These are phyloP conservation scores for Brachymystax lenok DNA, from an alignment of 2,797 vertebrate genomes.

Conservation along the genomic window DNA sequence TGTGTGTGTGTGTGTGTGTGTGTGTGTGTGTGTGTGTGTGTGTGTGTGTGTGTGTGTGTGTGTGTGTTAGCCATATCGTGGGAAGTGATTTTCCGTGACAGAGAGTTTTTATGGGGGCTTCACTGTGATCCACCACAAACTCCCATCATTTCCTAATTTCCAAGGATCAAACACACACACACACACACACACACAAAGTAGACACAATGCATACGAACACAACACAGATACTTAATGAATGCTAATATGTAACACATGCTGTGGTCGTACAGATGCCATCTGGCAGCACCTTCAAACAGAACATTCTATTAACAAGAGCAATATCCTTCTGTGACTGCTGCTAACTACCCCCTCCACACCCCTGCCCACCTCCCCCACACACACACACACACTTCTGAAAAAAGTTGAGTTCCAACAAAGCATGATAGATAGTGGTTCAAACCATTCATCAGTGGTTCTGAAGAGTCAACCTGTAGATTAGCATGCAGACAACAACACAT, in stretches of 20 bases:
- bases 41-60: conserved; percentile 43
- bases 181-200: conserved; percentile 26
- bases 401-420: conserved; percentile 70
- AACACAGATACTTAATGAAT: conserved; percentile 32
- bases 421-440: too few relatives aligned
- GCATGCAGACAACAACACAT: too few relatives aligned
- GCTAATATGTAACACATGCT: conserved; percentile 67
- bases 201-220: conserved; percentile 1
- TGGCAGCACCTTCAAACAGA: conserved; percentile 21
- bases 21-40: conserved; percentile 1
- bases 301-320: conserved; percentile 7
- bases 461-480: too few relatives aligned
- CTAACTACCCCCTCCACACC: conserved; percentile 7
- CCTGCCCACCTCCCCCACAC: conserved; percentile 33
- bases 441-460: too few relatives aligned
- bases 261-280: conserved; percentile 37
- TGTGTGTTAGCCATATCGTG: conserved; percentile 62
- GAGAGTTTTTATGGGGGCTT: conserved; percentile 74
- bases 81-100: conserved; percentile 76
- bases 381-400: conserved; percentile 68
- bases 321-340: conserved; percentile 18
- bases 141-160: conserved; percentile 72
- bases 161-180: conserved; percentile 17
- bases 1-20: background rate
- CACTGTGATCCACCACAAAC: conserved; percentile 73